A percentile compares a stretch with the other conserved stretches of the same genome.
Conservation (phyloP, 2,888 invertebrate genomes). For the Isoperla grammatica region DNA sequence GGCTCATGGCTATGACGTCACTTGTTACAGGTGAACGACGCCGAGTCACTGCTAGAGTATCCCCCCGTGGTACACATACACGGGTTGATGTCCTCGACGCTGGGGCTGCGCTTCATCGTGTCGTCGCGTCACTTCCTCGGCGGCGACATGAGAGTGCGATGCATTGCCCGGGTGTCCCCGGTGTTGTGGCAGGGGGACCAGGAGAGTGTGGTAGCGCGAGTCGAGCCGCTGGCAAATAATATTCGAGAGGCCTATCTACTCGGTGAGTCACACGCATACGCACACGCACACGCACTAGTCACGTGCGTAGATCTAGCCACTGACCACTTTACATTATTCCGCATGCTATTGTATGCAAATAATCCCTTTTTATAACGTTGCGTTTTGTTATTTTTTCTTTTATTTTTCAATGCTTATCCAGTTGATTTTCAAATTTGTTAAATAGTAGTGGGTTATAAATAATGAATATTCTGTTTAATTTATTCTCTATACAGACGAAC, state of each 20-base stretch:
- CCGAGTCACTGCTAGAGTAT: constrained; percentile 49
- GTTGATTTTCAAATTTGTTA: too few species aligned
- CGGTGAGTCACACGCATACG: constrained; percentile 45
- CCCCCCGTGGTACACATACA: constrained; percentile 51
- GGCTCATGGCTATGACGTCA: too few species aligned
- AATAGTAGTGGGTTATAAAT: too few species aligned
- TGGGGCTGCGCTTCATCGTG: constrained; percentile 53
- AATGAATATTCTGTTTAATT: too few species aligned
- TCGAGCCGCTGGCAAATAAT: constrained; percentile 52
- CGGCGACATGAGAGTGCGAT: constrained; percentile 57
- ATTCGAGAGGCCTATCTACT: constrained; percentile 53
- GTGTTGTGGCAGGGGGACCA: constrained; percentile 55
- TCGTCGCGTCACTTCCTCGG: constrained; percentile 52
- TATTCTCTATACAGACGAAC: too few species aligned
- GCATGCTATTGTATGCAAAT: too few species aligned
- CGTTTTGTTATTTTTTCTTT: too few species aligned
- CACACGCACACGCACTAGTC: not conserved
- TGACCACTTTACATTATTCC: too few species aligned
- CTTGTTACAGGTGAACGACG: constrained; percentile 45
- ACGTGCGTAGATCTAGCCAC: too few species aligned
- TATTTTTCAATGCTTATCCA: too few species aligned
- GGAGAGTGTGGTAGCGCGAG: constrained; percentile 53
- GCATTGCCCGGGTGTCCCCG: constrained; percentile 55
- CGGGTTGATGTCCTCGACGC: constrained; percentile 53
- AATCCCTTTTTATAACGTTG: too few species aligned